phyloP scores from a whole-genome alignment of 2,113 vertebrate species.

The Brachyistius frenatus region DNA sequence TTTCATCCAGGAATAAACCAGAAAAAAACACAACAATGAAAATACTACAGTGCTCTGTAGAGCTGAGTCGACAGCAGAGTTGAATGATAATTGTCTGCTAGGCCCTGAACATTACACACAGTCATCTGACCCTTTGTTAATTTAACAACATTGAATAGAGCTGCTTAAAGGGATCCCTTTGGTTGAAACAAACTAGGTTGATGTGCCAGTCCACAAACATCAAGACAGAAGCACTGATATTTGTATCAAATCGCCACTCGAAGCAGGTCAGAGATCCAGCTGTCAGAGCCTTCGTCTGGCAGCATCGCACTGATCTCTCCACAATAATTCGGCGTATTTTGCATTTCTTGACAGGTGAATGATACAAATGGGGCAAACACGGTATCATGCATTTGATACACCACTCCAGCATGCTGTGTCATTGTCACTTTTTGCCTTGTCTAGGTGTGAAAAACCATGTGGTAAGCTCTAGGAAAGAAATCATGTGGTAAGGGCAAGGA shows the following conservation, averaged over 20 bases:
- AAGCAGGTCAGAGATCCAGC: not conserved
- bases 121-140: not conserved
- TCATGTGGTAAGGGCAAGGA: too few relatives aligned
- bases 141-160: not conserved
- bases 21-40: not conserved
- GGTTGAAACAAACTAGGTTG: not conserved
- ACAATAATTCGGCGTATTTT: not conserved
- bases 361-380: conserved; percentile 14
- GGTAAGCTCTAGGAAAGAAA: too few relatives aligned
- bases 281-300: not conserved
- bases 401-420: too few relatives aligned
- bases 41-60: not conserved
- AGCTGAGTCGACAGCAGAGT: not conserved
- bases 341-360: not conserved
- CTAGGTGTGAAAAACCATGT: too few relatives aligned
- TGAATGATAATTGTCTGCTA: not conserved
- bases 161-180: not conserved
- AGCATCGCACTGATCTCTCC: conserved; percentile 4
- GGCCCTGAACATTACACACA: not conserved
- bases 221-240: not conserved
- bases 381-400: too few relatives aligned
- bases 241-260: not conserved
- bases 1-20: too few relatives aligned
- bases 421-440: too few relatives aligned
- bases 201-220: not conserved